Evolutionary conservation across 2,797 vertebrate species (phyloP).

Genomic region (Sebastiscus albofasciatus): DNA sequence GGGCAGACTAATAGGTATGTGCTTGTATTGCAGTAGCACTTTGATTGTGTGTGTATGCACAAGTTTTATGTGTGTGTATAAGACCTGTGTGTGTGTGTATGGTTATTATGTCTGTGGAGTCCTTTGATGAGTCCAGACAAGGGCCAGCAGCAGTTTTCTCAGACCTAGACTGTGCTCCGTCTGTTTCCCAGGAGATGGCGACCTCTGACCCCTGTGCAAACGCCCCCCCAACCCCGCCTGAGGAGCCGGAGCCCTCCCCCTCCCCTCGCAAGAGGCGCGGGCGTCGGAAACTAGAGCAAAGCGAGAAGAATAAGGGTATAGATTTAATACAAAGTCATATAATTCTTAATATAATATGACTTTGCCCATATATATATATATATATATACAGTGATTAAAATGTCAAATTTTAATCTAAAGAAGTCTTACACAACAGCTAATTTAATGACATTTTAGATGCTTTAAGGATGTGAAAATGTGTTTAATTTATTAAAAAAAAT

Average conservation of each 20-base stretch:
- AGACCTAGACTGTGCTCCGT: conserved; percentile 66
- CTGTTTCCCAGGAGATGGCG: conserved; percentile 78
- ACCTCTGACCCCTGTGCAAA: conserved; percentile 80
- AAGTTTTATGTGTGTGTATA: conserved; percentile 34
- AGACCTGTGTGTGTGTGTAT: conserved; percentile 17
- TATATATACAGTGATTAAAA: background rate
- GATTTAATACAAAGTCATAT: conserved; percentile 22
- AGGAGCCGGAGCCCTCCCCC: conserved; percentile 77
- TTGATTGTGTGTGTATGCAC: conserved; percentile 32
- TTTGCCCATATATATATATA: background rate
- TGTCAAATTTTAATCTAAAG: background rate
- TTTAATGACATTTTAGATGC: background rate
- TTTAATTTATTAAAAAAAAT: background rate
- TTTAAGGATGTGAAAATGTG: conserved; percentile 2
- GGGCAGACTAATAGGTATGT: conserved; percentile 56
- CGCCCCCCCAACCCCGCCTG: conserved; percentile 78
- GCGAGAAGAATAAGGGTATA: conserved; percentile 77
- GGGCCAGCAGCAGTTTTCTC: conserved; percentile 54
- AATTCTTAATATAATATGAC: conserved; percentile 6
- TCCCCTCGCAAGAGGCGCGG: conserved; percentile 81
- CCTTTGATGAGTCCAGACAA: conserved; percentile 58
- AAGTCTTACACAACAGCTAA: background rate
- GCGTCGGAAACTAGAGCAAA: conserved; percentile 78
- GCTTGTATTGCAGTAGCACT: conserved; percentile 43
- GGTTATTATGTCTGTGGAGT: conserved; percentile 39